A percentile compares a stretch with the other conserved stretches of the same genome.
Evolutionary conservation across 2,797 vertebrate species (phyloP).

Genomic region (Pseudochromis fuscus): DNA sequence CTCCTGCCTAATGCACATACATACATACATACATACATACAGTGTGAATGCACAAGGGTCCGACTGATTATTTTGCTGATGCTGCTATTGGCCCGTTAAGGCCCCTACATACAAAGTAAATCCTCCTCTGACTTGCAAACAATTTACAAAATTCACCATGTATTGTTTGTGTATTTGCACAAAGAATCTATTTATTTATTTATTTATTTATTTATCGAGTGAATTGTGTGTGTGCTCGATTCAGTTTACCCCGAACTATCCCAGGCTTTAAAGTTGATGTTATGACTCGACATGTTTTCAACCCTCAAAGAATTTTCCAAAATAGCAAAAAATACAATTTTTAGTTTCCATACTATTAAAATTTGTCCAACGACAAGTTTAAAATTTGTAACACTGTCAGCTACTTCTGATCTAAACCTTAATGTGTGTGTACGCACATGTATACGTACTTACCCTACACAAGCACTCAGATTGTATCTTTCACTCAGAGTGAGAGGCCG

Average conservation of each 20-base stretch:
- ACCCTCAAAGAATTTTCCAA: too few species aligned
- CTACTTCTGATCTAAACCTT: neutral
- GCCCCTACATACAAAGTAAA: neutral
- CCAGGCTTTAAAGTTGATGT: too few species aligned
- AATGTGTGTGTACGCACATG: neutral
- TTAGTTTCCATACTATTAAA: too few species aligned
- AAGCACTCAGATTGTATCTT: constrained; percentile 17
- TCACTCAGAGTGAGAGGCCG: constrained; percentile 17
- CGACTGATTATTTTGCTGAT: constrained; percentile 8
- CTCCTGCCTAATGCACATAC: constrained; percentile 13
- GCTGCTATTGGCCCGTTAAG: neutral
- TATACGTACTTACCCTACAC: constrained; percentile 13
- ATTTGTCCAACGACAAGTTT: too few species aligned
- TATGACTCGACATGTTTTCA: too few species aligned
- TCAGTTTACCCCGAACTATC: too few species aligned
- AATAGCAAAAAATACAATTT: too few species aligned
- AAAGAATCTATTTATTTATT: too few species aligned
- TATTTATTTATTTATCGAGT: too few species aligned
- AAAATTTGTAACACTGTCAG: neutral
- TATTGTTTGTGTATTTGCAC: too few species aligned
- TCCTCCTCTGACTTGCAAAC: neutral
- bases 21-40: constrained; percentile 7
- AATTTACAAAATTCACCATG: too few species aligned
- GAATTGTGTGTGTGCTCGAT: too few species aligned
- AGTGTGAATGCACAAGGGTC: neutral